Evolutionary conservation across 2,888 invertebrate species (phyloP), one percentile per base, ranked within the genome.

Genomic region (Monochamus alternatus): DNA sequence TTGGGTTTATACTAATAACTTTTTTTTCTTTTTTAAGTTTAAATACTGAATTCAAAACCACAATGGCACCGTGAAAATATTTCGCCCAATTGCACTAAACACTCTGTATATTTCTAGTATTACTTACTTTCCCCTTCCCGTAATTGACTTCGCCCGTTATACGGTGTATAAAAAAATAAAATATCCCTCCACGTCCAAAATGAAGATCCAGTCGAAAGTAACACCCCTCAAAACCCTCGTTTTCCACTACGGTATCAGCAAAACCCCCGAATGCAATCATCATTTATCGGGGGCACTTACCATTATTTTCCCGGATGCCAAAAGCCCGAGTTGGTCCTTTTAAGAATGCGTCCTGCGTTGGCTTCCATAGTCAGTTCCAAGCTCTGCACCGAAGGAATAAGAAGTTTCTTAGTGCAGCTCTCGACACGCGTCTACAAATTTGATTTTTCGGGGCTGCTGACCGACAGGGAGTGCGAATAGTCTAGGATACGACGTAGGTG

Each of bases 341-440:
- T 71, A 71, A 52, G 71, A 71, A 71, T 71, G 71, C 71, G 71
- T 71, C 71, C 71, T 71, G 71, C 71, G 63, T 71, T 51, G 51
- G 63, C 52, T 63, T 32, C 51, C 44, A n/a, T 44, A 70, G 47
- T 52, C 71, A 71, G 71, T 71, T 52, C 71, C 38, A 51, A 60
- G 51, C 63, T 63, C 71, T 62, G 59, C 62, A 43, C 63, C 51
- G 52, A 52, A 71, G 63, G 71, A 71, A 71, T 71, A 62, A 52
- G 9, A 63, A 51, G 52, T 52, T 71, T 44, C 71, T 71, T 71
- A 52, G 62, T 44, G 32, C 62, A 63, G 47, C 63, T 51, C 63
- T 43, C 38, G 55, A 38, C 71, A 71, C 71, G 71, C 62, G 71
- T 52, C 32, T 51, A 10, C 58, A 59, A 68, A 68, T 59, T 44